Conservation (phyloP, 2,113 vertebrate genomes). For the Syngnathoides biaculeatus region DNA sequence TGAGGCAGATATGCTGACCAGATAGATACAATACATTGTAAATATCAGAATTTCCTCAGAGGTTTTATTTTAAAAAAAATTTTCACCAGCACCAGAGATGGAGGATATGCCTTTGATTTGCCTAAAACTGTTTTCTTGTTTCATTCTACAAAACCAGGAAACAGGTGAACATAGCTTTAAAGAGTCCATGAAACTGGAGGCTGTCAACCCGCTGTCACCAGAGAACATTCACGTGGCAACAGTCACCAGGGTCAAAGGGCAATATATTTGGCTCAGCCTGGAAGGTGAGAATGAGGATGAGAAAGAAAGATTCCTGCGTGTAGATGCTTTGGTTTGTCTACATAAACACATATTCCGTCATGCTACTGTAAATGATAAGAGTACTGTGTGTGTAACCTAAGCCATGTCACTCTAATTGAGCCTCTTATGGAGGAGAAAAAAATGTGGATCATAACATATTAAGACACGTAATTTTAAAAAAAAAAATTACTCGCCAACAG, state of each 20-base stretch:
- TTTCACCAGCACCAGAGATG: too few relatives aligned
- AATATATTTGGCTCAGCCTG: slow-evolving; percentile 90
- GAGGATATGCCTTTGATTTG: neutral
- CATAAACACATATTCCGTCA: neutral
- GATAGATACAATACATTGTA: neutral
- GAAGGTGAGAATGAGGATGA: slow-evolving; percentile 77
- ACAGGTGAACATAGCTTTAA: slow-evolving; percentile 86
- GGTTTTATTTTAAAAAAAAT: too few relatives aligned
- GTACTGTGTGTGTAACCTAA: neutral
- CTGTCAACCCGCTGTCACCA: slow-evolving; percentile 86
- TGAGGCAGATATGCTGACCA: too few relatives aligned
- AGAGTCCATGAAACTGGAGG: slow-evolving; percentile 95
- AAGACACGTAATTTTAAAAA: neutral
- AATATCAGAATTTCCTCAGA: neutral
- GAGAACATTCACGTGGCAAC: slow-evolving; percentile 92
- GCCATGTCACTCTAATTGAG: neutral
- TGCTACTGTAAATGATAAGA: neutral
- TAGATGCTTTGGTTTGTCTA: neutral
- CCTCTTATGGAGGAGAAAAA: too few relatives aligned
- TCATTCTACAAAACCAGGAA: slow-evolving; percentile 68
- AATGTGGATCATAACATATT: neutral
- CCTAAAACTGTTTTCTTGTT: slow-evolving; percentile 5
- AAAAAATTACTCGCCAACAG: too few relatives aligned
- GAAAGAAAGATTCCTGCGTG: neutral
- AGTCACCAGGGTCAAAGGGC: slow-evolving; percentile 84